A percentile compares a stretch with the other conserved stretches of the same genome.
Evolutionary conservation across 2,888 invertebrate species (phyloP).

Genomic region (Margaritifera margaritifera): DNA sequence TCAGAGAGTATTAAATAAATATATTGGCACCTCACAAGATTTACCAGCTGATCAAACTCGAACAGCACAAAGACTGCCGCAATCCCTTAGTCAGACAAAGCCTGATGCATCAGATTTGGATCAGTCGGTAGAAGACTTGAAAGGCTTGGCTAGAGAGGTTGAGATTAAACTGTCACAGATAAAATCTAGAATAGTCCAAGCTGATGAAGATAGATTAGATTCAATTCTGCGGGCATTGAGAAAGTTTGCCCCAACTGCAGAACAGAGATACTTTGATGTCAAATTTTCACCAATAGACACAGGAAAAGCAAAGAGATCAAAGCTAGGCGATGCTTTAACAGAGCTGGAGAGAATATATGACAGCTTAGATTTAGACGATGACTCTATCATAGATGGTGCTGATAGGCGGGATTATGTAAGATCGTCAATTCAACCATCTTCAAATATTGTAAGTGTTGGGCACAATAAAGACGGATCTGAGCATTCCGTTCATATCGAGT

Average conservation of each 20-base stretch:
- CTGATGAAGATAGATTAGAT: constrained; percentile 61
- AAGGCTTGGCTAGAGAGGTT: constrained; percentile 59
- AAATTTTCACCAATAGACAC: constrained; percentile 48
- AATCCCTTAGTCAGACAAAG: constrained; percentile 18
- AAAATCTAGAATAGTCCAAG: constrained; percentile 54
- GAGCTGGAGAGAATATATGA: constrained; percentile 68
- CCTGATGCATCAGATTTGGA: constrained; percentile 35
- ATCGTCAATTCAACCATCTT: background rate
- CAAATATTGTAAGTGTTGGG: background rate
- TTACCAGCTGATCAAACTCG: constrained; percentile 6
- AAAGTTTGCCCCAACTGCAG: constrained; percentile 56
- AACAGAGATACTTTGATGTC: constrained; percentile 43
- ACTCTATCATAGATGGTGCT: constrained; percentile 40
- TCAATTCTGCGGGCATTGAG: constrained; percentile 56
- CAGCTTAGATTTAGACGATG: constrained; percentile 55
- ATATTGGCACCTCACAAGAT: constrained; percentile 6
- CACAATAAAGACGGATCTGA: too few species aligned
- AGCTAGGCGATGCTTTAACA: constrained; percentile 62
- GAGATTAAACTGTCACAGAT: constrained; percentile 58
- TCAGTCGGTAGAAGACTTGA: constrained; percentile 59
- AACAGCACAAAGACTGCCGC: background rate
- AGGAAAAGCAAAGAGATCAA: constrained; percentile 50
- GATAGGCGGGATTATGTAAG: constrained; percentile 32
- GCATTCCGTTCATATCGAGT: too few species aligned
- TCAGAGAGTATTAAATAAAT: background rate